Base-by-base conservation (phyloP, 2,113 vertebrate genomes). In the Proterorhinus semilunaris region DNA sequence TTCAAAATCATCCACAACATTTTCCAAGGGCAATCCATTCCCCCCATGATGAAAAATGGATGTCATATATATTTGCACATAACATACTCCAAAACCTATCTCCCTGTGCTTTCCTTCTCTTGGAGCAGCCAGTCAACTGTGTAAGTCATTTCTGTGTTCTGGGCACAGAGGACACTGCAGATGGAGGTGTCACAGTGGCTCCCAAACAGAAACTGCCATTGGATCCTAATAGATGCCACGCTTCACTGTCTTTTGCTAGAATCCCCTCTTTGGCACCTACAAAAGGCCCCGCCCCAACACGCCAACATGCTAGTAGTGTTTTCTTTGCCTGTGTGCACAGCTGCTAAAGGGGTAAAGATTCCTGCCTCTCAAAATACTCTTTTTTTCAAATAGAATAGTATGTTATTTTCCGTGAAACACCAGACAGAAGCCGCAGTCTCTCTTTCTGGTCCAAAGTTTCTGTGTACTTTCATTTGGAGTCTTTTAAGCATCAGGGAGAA, bases 381-480 rank as follows among this genome's bases (percentile, higher is more conserved):
- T 76, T 69, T 74, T 76, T 69, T 68, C 72, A 15, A 73, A 80
- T 80, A 73, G 70, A 21, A 62, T 83, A 86, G 76, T 83, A 84
- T 57, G 48, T 76, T 81, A 61, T 85, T 85, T 72, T 87, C 64
- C 74, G 63, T 58, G 58, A 71, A 75, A 76, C 79, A 73, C 64
- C 66, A 79, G 71, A 73, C 69, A 62, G 42, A 8, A 61, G 61
- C 66, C 74, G 53, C 67, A 68, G 65, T 66, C 66, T 36, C 69
- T 65, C 66, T 82, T 69, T 72, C 27, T 5, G 53, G 48, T 81
- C 81, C 79, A 81, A 68, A 51, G 72, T 80, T 70, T 71, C 79
- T 83, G 83, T 68, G 83, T 82, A 86, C 65, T 85, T 69, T 85
- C 79, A 82, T 84, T 65, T 63, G 16, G 72, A 82, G 1, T 62